Conservation (phyloP, 2,888 invertebrate species). For the Polydrusus cervinus region DNA sequence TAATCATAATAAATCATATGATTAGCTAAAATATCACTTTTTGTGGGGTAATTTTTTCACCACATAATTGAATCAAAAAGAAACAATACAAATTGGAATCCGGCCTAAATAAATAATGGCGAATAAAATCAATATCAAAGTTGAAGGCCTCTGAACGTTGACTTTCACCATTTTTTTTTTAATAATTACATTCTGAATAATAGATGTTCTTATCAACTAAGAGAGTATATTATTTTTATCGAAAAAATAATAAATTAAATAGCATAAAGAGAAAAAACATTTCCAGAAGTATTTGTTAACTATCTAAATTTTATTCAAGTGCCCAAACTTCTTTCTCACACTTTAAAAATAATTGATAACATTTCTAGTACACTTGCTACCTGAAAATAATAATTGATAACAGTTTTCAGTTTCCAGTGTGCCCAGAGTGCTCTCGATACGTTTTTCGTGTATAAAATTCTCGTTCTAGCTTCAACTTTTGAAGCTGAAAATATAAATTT, state of each 20-base stretch:
- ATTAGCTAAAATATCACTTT: not conserved
- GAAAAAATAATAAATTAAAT: not conserved
- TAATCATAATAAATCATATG: not conserved
- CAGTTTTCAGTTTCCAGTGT: too few relatives aligned
- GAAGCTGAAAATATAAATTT: too few relatives aligned
- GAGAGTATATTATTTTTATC: not conserved
- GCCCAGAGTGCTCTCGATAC: too few relatives aligned
- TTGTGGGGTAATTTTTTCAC: not conserved
- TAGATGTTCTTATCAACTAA: not conserved
- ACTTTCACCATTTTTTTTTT: not conserved
- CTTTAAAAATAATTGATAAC: too few relatives aligned
- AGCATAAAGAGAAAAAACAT: too few relatives aligned
- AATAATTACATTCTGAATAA: not conserved
- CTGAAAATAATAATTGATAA: too few relatives aligned
- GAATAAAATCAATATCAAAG: constrained; percentile 1
- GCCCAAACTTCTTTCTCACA: too few relatives aligned
- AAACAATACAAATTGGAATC: not conserved
- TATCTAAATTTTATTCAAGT: too few relatives aligned
- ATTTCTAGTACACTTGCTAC: too few relatives aligned
- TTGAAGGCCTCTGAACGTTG: constrained; percentile 2
- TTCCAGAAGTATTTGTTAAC: too few relatives aligned
- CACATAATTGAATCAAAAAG: constrained; percentile 3
- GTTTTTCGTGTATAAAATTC: too few relatives aligned
- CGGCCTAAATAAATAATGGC: not conserved
- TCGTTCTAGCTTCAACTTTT: too few relatives aligned